Conservation (phyloP, 2,797 vertebrate species). For the Melanotaenia parkinsoni region DNA sequence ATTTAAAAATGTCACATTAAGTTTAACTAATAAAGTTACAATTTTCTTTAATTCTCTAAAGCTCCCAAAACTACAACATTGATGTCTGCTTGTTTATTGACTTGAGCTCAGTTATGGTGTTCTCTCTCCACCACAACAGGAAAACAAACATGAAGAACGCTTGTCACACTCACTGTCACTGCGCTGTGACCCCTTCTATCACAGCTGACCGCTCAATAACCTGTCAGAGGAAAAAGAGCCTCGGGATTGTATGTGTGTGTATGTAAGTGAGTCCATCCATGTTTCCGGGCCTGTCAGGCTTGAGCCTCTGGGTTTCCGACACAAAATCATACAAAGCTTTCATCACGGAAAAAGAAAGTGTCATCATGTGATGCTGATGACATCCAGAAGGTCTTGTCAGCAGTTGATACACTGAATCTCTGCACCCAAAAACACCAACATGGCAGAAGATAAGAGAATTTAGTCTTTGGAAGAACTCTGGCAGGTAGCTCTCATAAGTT, state of each 20-base stretch:
- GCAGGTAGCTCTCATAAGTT: neutral
- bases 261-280: slow-evolving; percentile 3
- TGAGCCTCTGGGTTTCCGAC: slow-evolving; percentile 38
- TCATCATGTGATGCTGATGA: slow-evolving; percentile 48
- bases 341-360: slow-evolving; percentile 59
- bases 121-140: slow-evolving; percentile 56
- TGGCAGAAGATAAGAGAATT: neutral
- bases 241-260: slow-evolving; percentile 13
- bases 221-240: slow-evolving; percentile 50
- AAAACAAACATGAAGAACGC: slow-evolving; percentile 55
- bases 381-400: slow-evolving; percentile 44
- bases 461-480: neutral
- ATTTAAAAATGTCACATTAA: neutral
- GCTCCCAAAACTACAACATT: neutral
- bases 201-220: slow-evolving; percentile 59
- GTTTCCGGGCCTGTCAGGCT: slow-evolving; percentile 60
- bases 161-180: slow-evolving; percentile 58
- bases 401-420: slow-evolving; percentile 7
- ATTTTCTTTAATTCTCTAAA: neutral
- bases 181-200: slow-evolving; percentile 58
- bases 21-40: neutral
- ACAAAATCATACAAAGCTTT: slow-evolving; percentile 66
- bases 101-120: slow-evolving; percentile 1
- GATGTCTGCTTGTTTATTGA: neutral
- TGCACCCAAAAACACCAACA: slow-evolving; percentile 16